Conservation (phyloP, 2,888 invertebrate genomes). For the Hartigia nigra region DNA sequence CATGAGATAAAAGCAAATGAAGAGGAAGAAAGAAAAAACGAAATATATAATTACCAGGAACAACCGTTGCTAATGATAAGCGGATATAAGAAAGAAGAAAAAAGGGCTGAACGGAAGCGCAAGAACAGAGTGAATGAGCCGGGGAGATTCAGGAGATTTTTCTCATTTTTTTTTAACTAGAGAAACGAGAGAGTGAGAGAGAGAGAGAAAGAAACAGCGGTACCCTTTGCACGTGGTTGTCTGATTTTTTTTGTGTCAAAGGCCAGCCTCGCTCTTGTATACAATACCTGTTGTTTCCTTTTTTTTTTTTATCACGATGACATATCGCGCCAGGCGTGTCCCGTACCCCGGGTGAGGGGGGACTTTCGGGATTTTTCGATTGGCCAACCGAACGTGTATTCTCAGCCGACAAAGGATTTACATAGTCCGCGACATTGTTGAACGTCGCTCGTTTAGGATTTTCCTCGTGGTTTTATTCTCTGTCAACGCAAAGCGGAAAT, state of each 20-base stretch:
- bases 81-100: slow-evolving; percentile 4
- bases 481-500: not conserved
- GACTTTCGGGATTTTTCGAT: not conserved
- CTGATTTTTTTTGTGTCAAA: not conserved
- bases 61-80: slow-evolving; percentile 5
- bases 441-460: not conserved
- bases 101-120: not conserved
- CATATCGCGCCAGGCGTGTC: not conserved
- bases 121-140: not conserved
- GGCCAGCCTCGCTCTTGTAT: not conserved
- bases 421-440: not conserved
- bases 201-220: not conserved
- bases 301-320: not conserved
- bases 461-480: not conserved
- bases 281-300: not conserved
- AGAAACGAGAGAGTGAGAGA: not conserved
- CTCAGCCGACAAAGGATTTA: not conserved
- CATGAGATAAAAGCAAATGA: not conserved
- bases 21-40: slow-evolving; percentile 4
- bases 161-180: not conserved
- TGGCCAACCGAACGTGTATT: not conserved
- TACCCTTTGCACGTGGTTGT: not conserved
- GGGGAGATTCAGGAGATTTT: not conserved
- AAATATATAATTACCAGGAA: slow-evolving; percentile 10
- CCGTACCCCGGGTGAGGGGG: not conserved